Evolutionary conservation across 2,113 vertebrate genomes (phyloP), one percentile per base, ranked within the genome.

Genomic region (Cichladusa arquata): DNA sequence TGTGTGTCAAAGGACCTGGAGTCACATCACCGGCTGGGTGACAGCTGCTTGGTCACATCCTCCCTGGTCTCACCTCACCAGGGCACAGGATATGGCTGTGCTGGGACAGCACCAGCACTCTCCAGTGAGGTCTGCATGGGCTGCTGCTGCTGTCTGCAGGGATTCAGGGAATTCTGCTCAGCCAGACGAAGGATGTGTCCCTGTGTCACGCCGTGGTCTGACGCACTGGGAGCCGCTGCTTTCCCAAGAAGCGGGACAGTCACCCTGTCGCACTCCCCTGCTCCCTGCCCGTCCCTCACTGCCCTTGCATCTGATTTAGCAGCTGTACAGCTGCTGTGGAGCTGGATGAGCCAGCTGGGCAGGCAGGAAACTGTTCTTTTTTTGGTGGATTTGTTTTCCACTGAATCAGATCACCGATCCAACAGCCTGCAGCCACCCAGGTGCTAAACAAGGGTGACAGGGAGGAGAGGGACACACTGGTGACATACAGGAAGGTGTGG

Each of bases 91-190:
- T 45, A 64, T 6, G 47, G 24, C 51, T 71, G 11, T 47, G 38
- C 66, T 80, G 62, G 85, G 66, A 34, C 36, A 69, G 45, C 74
- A 45, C 28, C 85, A 64, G 48, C 44, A 19, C 38, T 91, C 70
- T 33, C 8, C 64, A 16, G 31, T 2, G 50, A 53, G 45, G 29
- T 91, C 86, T 60, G 45, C 18, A 4, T 12, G 0, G 11, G 42
- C 5, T 50, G 20, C 23, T 50, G 20, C 23, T 80, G 62, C 13
- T 72, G 34, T 36, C 45, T 19, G 74, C 74, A 50, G 0, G 1
- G 86, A 66, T 93, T 94, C 88, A 88, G 71, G 94, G 72, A 93
- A 88, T 77, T 66, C 54, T 77, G 45, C 86, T 88, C 92, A 90
- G 48, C 54, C 19, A 18, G 28, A 70, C 0, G 3, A 33, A 73